phyloP scores from a whole-genome alignment of 2,888 invertebrate species.

The Leucoma salicis region DNA sequence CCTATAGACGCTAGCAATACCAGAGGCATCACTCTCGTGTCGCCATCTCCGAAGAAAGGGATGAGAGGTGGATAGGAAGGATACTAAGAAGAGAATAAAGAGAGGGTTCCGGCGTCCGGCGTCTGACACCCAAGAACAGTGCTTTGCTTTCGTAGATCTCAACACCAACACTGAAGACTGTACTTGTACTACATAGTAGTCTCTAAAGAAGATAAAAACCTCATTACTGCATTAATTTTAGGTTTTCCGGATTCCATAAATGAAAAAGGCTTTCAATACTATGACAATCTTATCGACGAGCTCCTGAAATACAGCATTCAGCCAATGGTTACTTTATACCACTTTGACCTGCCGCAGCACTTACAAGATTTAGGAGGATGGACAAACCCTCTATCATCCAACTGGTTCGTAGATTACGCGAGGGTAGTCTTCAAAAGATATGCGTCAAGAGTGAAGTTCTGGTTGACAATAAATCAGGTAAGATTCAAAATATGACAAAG shows the following conservation, averaged over 20 bases:
- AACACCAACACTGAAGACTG: too few species aligned
- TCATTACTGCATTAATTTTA: slow-evolving; percentile 20
- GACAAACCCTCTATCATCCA: slow-evolving; percentile 45
- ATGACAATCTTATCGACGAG: slow-evolving; percentile 80
- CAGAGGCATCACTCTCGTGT: too few species aligned
- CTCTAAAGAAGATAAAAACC: not conserved
- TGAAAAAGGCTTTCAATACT: slow-evolving; percentile 71
- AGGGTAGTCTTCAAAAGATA: slow-evolving; percentile 62
- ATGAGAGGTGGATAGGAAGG: too few species aligned
- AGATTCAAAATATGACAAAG: too few species aligned
- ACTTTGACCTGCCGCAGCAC: slow-evolving; percentile 60
- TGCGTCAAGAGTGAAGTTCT: slow-evolving; percentile 75
- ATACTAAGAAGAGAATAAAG: too few species aligned
- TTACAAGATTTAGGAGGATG: slow-evolving; percentile 64
- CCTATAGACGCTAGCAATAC: too few species aligned
- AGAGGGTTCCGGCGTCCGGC: too few species aligned
- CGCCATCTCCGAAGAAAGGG: too few species aligned
- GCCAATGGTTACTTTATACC: slow-evolving; percentile 61
- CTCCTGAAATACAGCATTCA: slow-evolving; percentile 54
- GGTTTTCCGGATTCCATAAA: slow-evolving; percentile 58
- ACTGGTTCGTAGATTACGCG: slow-evolving; percentile 78
- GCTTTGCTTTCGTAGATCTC: too few species aligned
- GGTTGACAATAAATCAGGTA: slow-evolving; percentile 82
- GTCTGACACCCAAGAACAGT: too few species aligned
- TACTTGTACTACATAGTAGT: too few species aligned